Conservation (phyloP, 2,888 invertebrate genomes). For the Dasysyrphus tricinctus region DNA sequence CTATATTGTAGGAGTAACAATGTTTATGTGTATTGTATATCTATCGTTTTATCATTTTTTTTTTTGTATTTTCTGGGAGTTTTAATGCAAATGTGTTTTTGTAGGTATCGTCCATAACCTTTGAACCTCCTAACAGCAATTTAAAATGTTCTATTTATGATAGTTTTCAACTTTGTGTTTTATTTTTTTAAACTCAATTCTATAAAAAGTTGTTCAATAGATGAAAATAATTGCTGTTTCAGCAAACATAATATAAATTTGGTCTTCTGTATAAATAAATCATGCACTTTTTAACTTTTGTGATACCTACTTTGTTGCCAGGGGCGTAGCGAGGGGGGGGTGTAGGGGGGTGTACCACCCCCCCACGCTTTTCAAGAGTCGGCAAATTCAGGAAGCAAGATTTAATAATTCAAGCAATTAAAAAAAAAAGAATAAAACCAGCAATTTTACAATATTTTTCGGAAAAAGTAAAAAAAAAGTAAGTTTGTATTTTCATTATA, state of each 20-base stretch:
- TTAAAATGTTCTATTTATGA: constrained; percentile 26
- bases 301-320: background rate
- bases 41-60: background rate
- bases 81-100: constrained; percentile 19
- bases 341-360: too few species aligned
- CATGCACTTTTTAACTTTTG: background rate
- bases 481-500: too few species aligned
- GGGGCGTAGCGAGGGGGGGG: too few species aligned
- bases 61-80: constrained; percentile 4
- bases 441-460: too few species aligned
- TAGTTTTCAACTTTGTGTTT: constrained; percentile 1
- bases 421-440: too few species aligned
- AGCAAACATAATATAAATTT: background rate
- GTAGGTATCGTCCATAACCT: constrained; percentile 11
- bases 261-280: background rate
- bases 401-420: too few species aligned
- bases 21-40: background rate
- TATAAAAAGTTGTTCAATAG: background rate
- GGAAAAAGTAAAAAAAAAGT: too few species aligned
- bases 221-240: background rate
- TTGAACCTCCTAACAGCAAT: constrained; percentile 13
- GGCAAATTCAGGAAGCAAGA: too few species aligned
- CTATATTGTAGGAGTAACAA: background rate
- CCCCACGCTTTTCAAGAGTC: too few species aligned
- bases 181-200: constrained; percentile 15